phyloP scores from a whole-genome alignment of 1,140 invertebrate species.

The Agrilus planipennis region DNA sequence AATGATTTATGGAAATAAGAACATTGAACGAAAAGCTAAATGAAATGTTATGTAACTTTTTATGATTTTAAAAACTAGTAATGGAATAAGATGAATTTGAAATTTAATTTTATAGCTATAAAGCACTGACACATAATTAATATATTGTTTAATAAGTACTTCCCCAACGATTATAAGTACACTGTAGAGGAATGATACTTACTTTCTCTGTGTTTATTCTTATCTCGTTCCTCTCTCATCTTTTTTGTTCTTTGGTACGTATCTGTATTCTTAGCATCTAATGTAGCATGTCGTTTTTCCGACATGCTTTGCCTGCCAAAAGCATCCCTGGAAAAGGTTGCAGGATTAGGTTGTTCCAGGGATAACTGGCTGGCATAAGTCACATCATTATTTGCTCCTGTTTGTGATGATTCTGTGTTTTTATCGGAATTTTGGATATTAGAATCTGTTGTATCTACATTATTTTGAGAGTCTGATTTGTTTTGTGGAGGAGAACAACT shows the following conservation, averaged over 20 bases:
- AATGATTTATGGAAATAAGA: too few species aligned
- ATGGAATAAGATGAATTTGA: too few species aligned
- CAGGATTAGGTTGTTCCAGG: conserved; percentile 56
- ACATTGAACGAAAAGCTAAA: too few species aligned
- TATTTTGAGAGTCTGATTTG: too few species aligned
- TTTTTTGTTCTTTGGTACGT: conserved; percentile 92
- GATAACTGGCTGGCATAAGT: conserved; percentile 70
- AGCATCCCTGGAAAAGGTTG: conserved; percentile 66
- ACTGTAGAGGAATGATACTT: conserved; percentile 5
- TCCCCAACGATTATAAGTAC: background rate
- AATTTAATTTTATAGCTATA: too few species aligned
- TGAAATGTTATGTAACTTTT: too few species aligned
- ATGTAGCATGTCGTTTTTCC: conserved; percentile 86
- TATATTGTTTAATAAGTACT: too few species aligned
- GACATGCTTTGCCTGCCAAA: conserved; percentile 94
- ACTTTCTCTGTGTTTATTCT: conserved; percentile 28
- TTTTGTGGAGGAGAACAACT: too few species aligned
- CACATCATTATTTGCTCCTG: conserved; percentile 38
- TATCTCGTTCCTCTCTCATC: conserved; percentile 50
- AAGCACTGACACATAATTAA: too few species aligned
- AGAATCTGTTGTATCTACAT: too few species aligned
- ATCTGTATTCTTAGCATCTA: conserved; percentile 89
- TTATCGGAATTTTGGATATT: conserved; percentile 23
- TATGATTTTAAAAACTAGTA: too few species aligned
- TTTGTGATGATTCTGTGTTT: conserved; percentile 22